phyloP scores from a whole-genome alignment of 1,140 invertebrate species.

The Brachionus sp. region DNA sequence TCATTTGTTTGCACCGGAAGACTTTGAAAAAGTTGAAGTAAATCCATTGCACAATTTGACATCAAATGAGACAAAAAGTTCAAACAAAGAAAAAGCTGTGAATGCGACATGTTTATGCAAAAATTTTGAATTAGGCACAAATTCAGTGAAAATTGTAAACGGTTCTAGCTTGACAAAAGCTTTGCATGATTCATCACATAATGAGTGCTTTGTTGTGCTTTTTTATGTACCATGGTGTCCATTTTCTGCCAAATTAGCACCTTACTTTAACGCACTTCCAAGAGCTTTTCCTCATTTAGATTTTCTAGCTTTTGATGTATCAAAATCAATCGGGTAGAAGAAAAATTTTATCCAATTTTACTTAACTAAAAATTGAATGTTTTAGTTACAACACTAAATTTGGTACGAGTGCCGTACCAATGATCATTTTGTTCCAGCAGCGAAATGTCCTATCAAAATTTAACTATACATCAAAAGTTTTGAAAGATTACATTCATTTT shows the following conservation, averaged over 20 bases:
- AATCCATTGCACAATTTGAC: neutral
- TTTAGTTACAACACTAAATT: slow-evolving; percentile 76
- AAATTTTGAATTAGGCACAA: neutral
- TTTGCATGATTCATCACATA: slow-evolving; percentile 52
- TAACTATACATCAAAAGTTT: slow-evolving; percentile 75
- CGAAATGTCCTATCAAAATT: slow-evolving; percentile 79
- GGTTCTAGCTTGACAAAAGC: neutral
- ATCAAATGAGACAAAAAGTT: neutral
- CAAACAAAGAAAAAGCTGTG: neutral
- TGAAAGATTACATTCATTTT: slow-evolving; percentile 76
- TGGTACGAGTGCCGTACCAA: slow-evolving; percentile 87
- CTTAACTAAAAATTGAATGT: slow-evolving; percentile 11
- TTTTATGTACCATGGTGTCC: slow-evolving; percentile 85
- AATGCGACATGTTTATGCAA: neutral
- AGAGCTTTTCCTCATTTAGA: slow-evolving; percentile 78
- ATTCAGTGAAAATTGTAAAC: slow-evolving; percentile 26
- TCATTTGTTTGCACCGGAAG: slow-evolving; percentile 35
- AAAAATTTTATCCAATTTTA: neutral
- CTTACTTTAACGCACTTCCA: slow-evolving; percentile 81
- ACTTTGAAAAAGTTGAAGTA: slow-evolving; percentile 38
- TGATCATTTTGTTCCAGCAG: slow-evolving; percentile 85
- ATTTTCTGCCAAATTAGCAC: slow-evolving; percentile 81
- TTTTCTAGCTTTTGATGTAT: slow-evolving; percentile 81
- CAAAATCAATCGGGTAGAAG: slow-evolving; percentile 25
- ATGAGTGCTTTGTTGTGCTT: slow-evolving; percentile 70